These are phyloP conservation scores for Sturmia bella DNA, from an alignment of 2,888 invertebrate species.

Conservation along the genomic window DNA sequence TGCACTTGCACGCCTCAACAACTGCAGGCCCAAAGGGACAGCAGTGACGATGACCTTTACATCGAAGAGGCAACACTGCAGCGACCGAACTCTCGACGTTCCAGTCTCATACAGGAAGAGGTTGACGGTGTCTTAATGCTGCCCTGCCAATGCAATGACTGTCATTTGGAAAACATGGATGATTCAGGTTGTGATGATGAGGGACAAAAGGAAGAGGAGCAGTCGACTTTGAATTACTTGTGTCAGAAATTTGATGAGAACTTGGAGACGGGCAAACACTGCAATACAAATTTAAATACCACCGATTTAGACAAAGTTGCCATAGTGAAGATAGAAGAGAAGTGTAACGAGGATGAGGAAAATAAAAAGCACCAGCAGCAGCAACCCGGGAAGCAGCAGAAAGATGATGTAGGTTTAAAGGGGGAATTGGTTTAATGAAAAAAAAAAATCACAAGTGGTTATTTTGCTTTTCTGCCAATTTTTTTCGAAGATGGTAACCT, in stretches of 20 bases:
- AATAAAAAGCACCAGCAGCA: conserved; percentile 11
- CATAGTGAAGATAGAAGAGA: conserved; percentile 52
- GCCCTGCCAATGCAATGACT: conserved; percentile 72
- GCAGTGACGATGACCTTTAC: conserved; percentile 57
- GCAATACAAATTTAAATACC: conserved; percentile 48
- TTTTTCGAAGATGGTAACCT: no score
- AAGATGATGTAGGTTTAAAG: conserved; percentile 60
- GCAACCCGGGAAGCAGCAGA: conserved; percentile 42
- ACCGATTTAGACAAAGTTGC: conserved; percentile 54
- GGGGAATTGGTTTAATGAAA: no score
- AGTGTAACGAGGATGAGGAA: conserved; percentile 4
- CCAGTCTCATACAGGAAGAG: conserved; percentile 70
- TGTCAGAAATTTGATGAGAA: conserved; percentile 82
- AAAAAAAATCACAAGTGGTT: no score
- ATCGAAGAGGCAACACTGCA: conserved; percentile 2
- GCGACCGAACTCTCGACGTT: conserved; percentile 26
- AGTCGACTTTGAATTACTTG: conserved; percentile 79
- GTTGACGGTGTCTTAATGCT: conserved; percentile 21
- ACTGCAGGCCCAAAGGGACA: conserved; percentile 67
- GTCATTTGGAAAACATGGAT: conserved; percentile 75
- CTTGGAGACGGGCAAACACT: conserved; percentile 76
- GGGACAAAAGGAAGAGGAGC: conserved; percentile 74
- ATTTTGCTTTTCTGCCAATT: no score
- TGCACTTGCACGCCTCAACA: conserved; percentile 77
- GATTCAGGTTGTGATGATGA: conserved; percentile 80